Percentiles rank a stretch among this genome's conserved stretches.
Conservation (phyloP, 2,797 vertebrate species). For the Xenopus petersii region DNA sequence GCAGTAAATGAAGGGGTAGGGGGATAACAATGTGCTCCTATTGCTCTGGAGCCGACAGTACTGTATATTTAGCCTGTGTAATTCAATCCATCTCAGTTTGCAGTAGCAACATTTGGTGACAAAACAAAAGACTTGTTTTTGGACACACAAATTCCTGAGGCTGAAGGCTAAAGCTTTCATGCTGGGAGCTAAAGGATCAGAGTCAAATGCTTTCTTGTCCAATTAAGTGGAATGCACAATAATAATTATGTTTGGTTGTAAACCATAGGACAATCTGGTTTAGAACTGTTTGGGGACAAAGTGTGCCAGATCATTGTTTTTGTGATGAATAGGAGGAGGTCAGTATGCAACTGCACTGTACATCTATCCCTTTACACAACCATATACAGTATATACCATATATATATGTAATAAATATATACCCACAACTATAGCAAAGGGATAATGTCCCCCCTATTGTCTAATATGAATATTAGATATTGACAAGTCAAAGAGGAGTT, state of each 20-base stretch:
- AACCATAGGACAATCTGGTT: background rate
- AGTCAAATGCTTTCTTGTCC: background rate
- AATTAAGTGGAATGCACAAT: background rate
- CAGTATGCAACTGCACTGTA: no score
- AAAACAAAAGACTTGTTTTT: conserved; percentile 28
- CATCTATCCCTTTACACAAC: no score
- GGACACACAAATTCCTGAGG: conserved; percentile 18
- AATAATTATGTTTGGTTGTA: background rate
- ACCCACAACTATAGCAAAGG: no score
- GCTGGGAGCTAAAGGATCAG: background rate
- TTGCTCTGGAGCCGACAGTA: background rate
- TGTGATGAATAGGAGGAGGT: no score
- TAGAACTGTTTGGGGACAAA: background rate
- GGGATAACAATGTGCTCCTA: background rate
- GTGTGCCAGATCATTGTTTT: no score
- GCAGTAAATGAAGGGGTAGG: background rate
- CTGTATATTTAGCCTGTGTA: conserved; percentile 7
- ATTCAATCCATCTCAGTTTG: conserved; percentile 16
- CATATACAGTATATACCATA: no score
- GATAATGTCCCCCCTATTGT: no score
- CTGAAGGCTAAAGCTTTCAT: background rate
- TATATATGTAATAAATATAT: no score
- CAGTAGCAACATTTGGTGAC: conserved; percentile 34
- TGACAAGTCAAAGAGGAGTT: no score
- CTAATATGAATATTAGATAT: no score